Evolutionary conservation across 2,888 invertebrate species (phyloP).

Genomic region (Nebria brevicollis): DNA sequence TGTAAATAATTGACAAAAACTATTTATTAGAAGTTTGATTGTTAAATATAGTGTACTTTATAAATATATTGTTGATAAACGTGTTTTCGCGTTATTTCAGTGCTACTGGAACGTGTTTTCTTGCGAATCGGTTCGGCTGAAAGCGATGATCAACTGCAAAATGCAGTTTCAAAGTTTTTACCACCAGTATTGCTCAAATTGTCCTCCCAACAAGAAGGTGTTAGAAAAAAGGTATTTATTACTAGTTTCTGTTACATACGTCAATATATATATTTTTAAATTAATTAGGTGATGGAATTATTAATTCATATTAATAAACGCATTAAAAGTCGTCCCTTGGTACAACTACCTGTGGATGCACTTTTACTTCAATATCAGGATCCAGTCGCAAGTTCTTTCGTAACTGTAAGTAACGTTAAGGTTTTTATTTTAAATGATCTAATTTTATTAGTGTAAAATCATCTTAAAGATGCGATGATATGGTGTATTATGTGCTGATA

Average conservation of each 20-base stretch:
- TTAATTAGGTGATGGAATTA: slow-evolving; percentile 85
- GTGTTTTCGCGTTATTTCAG: slow-evolving; percentile 64
- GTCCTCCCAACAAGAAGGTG: slow-evolving; percentile 86
- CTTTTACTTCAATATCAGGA: slow-evolving; percentile 84
- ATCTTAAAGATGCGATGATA: too few species aligned
- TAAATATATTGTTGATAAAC: background rate
- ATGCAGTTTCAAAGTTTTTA: slow-evolving; percentile 82
- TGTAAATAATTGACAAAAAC: background rate
- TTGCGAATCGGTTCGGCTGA: slow-evolving; percentile 89
- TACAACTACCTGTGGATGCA: slow-evolving; percentile 87
- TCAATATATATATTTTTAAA: too few species aligned
- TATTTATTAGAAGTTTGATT: background rate
- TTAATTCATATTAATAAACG: slow-evolving; percentile 91
- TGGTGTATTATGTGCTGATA: background rate
- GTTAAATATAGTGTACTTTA: background rate
- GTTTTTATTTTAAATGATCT: background rate
- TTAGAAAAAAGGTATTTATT: slow-evolving; percentile 65
- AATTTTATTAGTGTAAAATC: slow-evolving; percentile 20
- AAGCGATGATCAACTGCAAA: slow-evolving; percentile 88
- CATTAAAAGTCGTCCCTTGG: slow-evolving; percentile 82
- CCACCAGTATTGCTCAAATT: slow-evolving; percentile 91
- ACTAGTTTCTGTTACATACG: background rate
- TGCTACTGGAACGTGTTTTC: slow-evolving; percentile 88
- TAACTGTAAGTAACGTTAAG: slow-evolving; percentile 70
- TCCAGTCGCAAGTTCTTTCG: slow-evolving; percentile 79